Evolutionary conservation across 2,888 invertebrate species (phyloP).

Genomic region (Drosophila maculinotata): DNA sequence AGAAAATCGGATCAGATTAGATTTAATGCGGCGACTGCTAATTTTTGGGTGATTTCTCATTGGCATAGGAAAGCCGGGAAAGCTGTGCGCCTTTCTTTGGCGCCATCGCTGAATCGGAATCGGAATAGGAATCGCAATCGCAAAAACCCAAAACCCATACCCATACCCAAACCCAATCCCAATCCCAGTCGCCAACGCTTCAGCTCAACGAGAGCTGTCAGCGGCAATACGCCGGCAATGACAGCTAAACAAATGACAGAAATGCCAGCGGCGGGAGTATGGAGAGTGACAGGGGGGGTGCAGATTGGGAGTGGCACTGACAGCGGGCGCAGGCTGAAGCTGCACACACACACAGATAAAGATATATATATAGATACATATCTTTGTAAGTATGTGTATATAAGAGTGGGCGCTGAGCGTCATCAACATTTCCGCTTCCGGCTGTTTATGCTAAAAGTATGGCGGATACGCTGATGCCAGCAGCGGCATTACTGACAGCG

Average conservation of each 20-base stretch:
- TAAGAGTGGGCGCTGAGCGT: slow-evolving; percentile 51
- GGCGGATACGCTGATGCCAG: slow-evolving; percentile 59
- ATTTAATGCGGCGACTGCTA: slow-evolving; percentile 78
- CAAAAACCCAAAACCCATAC: slow-evolving; percentile 8
- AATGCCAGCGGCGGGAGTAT: slow-evolving; percentile 27
- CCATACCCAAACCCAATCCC: slow-evolving; percentile 13
- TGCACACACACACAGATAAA: slow-evolving; percentile 32
- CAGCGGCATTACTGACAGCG: slow-evolving; percentile 38
- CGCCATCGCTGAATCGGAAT: slow-evolving; percentile 46
- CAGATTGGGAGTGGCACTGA: slow-evolving; percentile 41
- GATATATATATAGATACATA: slow-evolving; percentile 26
- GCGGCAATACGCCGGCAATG: slow-evolving; percentile 76
- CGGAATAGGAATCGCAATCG: slow-evolving; percentile 6
- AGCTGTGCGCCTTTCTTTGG: slow-evolving; percentile 41
- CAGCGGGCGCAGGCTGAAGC: slow-evolving; percentile 41
- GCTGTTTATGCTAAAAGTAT: slow-evolving; percentile 79
- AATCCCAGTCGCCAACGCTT: slow-evolving; percentile 13
- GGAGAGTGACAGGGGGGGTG: slow-evolving; percentile 1
- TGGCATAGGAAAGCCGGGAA: slow-evolving; percentile 44
- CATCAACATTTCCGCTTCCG: slow-evolving; percentile 77
- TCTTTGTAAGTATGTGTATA: slow-evolving; percentile 4
- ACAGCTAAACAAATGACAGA: slow-evolving; percentile 80
- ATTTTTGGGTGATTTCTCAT: slow-evolving; percentile 76
- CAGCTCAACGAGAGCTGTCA: slow-evolving; percentile 63
- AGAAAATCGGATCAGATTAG: slow-evolving; percentile 80